Percentiles rank a stretch among this genome's conserved stretches.
phyloP scores from a whole-genome alignment of 2,113 vertebrate species.

The Prunella himalayana region DNA sequence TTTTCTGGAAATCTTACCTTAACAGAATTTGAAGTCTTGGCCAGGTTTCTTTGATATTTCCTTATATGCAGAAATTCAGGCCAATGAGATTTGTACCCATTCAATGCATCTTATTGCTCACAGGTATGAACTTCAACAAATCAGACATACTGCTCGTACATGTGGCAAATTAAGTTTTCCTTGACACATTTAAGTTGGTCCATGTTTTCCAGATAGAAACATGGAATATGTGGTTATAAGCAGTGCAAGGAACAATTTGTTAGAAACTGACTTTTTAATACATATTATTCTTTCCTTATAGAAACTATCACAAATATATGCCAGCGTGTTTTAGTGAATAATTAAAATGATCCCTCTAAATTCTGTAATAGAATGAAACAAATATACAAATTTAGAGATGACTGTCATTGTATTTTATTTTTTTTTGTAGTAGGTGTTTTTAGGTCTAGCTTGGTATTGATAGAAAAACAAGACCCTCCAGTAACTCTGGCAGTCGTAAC shows the following conservation, averaged over 20 bases:
- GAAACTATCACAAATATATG: background rate
- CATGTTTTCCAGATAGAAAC: background rate
- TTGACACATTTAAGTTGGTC: background rate
- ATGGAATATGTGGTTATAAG: background rate
- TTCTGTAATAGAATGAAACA: background rate
- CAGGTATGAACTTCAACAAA: background rate
- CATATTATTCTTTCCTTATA: background rate
- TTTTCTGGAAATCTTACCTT: background rate
- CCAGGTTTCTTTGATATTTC: background rate
- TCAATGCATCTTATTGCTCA: background rate
- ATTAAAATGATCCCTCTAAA: background rate
- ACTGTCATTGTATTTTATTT: slow-evolving; percentile 3
- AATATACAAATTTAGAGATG: background rate
- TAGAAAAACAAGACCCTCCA: background rate
- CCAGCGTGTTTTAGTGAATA: background rate
- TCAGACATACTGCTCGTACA: background rate
- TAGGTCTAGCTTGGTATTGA: background rate
- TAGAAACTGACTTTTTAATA: background rate
- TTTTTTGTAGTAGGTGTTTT: background rate
- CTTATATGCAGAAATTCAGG: background rate
- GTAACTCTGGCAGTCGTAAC: slow-evolving; percentile 2
- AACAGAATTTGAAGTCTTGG: background rate
- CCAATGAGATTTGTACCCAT: background rate
- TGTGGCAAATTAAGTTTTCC: background rate
- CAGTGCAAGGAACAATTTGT: background rate